Evolutionary conservation across 2,113 vertebrate species (phyloP).

Genomic region (Nettapus auritus): DNA sequence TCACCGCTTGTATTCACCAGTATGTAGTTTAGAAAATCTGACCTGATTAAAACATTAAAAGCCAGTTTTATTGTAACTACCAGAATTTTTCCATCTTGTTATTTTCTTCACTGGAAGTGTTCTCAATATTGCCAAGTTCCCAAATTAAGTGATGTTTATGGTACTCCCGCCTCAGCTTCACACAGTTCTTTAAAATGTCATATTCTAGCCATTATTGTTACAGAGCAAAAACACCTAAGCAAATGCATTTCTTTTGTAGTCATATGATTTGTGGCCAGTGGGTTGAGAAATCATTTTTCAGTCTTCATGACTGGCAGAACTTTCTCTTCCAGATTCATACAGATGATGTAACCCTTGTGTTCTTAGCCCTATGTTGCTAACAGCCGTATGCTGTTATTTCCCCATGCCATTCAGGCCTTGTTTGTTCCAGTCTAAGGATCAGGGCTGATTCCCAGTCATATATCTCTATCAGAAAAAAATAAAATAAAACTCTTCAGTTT

Average conservation of each 20-base stretch:
- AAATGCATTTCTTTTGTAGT: neutral
- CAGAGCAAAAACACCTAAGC: neutral
- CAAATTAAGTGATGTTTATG: neutral
- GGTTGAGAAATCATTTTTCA: neutral
- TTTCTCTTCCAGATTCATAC: neutral
- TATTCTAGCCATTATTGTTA: neutral
- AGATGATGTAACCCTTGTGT: fast-evolving
- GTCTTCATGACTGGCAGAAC: neutral
- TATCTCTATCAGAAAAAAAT: neutral
- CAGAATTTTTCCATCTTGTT: neutral
- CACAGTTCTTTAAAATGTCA: neutral
- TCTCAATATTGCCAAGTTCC: neutral
- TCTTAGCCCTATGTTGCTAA: neutral
- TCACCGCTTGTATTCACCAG: neutral
- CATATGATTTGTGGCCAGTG: neutral
- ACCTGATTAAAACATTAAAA: neutral
- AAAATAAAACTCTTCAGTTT: neutral
- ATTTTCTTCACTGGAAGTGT: neutral
- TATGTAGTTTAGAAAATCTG: neutral
- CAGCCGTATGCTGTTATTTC: neutral
- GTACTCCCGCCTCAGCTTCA: neutral
- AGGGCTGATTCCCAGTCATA: neutral
- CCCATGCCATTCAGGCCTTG: neutral
- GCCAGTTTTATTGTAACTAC: neutral
- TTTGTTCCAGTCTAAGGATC: neutral